A percentile compares a stretch with the other conserved stretches of the same genome.
These are phyloP conservation scores for Stigmatopora nigra DNA, from an alignment of 2,113 vertebrate genomes.

Conservation along the genomic window DNA sequence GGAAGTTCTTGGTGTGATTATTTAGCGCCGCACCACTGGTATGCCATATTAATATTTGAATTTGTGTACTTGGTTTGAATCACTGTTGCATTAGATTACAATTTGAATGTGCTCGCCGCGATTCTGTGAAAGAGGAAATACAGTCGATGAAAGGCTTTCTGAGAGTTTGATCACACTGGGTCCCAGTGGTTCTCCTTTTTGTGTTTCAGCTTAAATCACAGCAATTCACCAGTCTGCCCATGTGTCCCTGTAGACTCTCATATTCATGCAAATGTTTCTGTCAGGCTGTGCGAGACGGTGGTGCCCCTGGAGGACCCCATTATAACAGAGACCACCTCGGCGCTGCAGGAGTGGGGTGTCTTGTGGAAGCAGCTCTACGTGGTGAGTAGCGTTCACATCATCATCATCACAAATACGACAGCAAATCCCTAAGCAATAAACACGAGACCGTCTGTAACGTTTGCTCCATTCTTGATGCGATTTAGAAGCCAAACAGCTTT, in stretches of 20 bases:
- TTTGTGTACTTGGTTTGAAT: too few species aligned
- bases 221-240: background rate
- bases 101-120: too few species aligned
- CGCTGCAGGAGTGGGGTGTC: constrained; percentile 93
- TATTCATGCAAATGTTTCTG: constrained; percentile 18
- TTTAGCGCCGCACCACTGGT: too few species aligned
- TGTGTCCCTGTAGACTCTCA: constrained; percentile 1
- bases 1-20: too few species aligned
- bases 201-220: background rate
- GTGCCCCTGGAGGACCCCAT: constrained; percentile 93
- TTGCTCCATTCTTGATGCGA: constrained; percentile 13
- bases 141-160: background rate
- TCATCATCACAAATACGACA: constrained; percentile 12
- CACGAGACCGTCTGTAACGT: constrained; percentile 8
- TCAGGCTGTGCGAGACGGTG: constrained; percentile 90
- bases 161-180: background rate
- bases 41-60: too few species aligned
- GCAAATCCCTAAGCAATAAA: constrained; percentile 29
- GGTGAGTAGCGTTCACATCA: constrained; percentile 69
- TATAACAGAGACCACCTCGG: constrained; percentile 92
- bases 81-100: too few species aligned
- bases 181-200: background rate
- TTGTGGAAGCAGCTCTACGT: constrained; percentile 97
- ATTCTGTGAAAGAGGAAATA: background rate
- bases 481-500: constrained; percentile 8